phyloP scores from a whole-genome alignment of 1,140 invertebrate species.

The Cephus cinctus region DNA sequence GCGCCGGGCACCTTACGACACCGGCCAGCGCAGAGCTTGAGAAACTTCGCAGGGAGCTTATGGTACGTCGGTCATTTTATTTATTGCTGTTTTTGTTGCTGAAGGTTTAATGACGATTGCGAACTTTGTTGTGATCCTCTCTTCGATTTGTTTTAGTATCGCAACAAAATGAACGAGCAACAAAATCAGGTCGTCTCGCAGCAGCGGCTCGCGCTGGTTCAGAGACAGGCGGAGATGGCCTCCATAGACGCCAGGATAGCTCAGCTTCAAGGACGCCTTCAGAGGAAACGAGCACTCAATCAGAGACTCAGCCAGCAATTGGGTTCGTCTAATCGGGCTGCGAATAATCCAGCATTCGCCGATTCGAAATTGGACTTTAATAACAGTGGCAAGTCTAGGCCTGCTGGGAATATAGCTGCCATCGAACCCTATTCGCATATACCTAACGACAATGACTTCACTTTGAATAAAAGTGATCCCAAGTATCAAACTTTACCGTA shows the following conservation, averaged over 20 bases:
- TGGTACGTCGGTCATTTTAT: constrained; percentile 65
- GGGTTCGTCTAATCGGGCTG: constrained; percentile 32
- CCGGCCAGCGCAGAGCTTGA: constrained; percentile 83
- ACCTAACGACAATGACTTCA: constrained; percentile 67
- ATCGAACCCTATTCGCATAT: constrained; percentile 89
- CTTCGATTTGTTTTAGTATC: constrained; percentile 79
- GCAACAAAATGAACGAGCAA: constrained; percentile 93
- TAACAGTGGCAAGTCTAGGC: constrained; percentile 52
- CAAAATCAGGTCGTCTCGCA: constrained; percentile 84
- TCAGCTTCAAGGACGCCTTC: constrained; percentile 86
- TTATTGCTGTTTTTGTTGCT: neutral
- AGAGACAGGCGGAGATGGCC: constrained; percentile 85
- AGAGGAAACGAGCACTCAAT: constrained; percentile 83
- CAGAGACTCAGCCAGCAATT: constrained; percentile 80
- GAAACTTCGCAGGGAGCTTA: constrained; percentile 83
- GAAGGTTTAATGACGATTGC: too few species aligned
- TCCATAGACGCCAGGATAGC: constrained; percentile 90
- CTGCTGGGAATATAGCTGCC: constrained; percentile 75
- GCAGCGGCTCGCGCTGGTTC: constrained; percentile 81
- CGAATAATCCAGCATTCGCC: constrained; percentile 24
- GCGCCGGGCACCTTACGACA: constrained; percentile 61
- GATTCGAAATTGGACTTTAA: constrained; percentile 45
- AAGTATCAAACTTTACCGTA: constrained; percentile 93
- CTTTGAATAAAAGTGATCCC: constrained; percentile 81
- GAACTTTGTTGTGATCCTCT: neutral